Base-by-base conservation (phyloP, 2,113 vertebrate genomes). In the Chunga burmeisteri region DNA sequence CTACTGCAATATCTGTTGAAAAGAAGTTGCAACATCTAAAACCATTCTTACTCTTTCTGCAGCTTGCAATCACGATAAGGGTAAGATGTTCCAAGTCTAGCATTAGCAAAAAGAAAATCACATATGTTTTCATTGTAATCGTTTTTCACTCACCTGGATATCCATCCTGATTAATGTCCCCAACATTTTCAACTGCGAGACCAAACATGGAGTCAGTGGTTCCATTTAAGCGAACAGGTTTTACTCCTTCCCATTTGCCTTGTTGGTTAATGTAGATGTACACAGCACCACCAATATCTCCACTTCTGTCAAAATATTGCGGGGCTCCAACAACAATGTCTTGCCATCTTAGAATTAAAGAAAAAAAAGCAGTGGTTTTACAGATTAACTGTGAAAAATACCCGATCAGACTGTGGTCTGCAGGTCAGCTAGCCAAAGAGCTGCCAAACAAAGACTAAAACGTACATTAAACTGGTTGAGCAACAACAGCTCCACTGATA, bases 291-390 rank as follows among this genome's bases (percentile, higher is more conserved):
- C 99, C 99, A 10, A 99, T 96, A 77, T 99, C 99, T 67, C 98
- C 97, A 36, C 98, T 98, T 93, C 99, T 99, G 93, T 99, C 98
- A 96, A 99, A 99, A 96, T 99, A 99, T 77, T 99, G 99, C 2
- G 99, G 99, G 2, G 99, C 99, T 96, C 99, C 99, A n/a, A 99
- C 98, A 44, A 99, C 99, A 36, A 99, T 98, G 97, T 99, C 99
- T 94, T 99, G 98, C 99, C 99, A 99, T 65, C 99, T 99, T 77
- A 56, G 42, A 34, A 56, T 72, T 10, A 93, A 91, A 87, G 40
- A 12, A 1, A 6, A 7, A 8, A 85, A 68, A 4, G 19, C 21
- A 81, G 21, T 20, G 15, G 17, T 88, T 89, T 93, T 93, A 73
- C 13, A n/a, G 66, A 59, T 72, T 20, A 93, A 65, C 15, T 52